Evolutionary conservation across 2,797 vertebrate species (phyloP).

Genomic region (Myiotriccus ornatus): DNA sequence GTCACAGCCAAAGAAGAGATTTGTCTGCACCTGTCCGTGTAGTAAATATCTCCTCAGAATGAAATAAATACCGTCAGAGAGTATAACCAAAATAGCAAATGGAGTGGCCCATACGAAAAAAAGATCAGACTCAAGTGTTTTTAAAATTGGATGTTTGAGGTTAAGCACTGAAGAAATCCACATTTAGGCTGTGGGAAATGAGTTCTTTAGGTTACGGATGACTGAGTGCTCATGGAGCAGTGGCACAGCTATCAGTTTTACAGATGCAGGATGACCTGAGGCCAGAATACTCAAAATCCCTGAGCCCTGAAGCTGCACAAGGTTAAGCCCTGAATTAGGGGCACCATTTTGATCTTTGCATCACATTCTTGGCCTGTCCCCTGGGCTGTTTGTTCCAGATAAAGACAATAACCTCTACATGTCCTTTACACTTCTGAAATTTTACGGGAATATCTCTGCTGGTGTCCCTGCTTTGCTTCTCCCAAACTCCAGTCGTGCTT

Average conservation of each 20-base stretch:
- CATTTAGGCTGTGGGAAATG: background rate
- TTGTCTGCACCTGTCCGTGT: background rate
- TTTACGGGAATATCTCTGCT: background rate
- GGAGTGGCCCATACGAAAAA: background rate
- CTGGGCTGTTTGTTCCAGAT: background rate
- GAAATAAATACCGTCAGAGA: background rate
- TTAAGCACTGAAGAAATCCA: slow-evolving; percentile 17
- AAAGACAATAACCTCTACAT: background rate
- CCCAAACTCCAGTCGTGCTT: background rate
- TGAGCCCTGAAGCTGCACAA: background rate
- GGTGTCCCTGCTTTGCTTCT: background rate
- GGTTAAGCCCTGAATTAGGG: background rate
- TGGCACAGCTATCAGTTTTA: background rate
- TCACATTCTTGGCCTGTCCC: background rate
- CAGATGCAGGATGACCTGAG: background rate
- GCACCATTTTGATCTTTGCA: background rate
- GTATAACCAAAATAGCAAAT: background rate
- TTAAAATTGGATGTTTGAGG: slow-evolving; percentile 14
- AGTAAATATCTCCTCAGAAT: background rate
- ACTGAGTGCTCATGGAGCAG: background rate
- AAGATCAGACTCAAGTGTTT: background rate
- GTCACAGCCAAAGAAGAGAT: background rate
- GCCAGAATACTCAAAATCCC: background rate
- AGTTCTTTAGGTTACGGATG: background rate
- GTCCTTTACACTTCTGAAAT: background rate